Evolutionary conservation across 2,797 vertebrate species (phyloP), one percentile per base, ranked within the genome.

Genomic region (Toxotes lorentzi): DNA sequence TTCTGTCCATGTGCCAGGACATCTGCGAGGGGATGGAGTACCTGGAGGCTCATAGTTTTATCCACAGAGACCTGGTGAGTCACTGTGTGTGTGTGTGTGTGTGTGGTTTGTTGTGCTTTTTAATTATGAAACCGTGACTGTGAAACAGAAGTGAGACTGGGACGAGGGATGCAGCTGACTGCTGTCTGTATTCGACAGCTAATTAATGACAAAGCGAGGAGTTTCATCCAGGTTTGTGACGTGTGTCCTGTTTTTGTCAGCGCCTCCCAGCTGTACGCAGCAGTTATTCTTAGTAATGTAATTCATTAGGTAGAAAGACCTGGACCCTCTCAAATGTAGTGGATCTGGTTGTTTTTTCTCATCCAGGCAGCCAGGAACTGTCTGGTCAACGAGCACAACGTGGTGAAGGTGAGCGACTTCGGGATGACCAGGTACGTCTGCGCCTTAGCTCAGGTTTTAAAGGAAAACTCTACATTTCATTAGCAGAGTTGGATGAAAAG

Each of bases 351-450:
- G 1, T 76, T 16, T 75, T 57, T 13, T 60, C 7, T 53, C 13
- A 1, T 62, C 7, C 76, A 98, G 97, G 97, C 97, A 0, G 97
- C 97, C 65, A 95, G 97, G 79, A 97, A 97, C 91, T 98, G 97
- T 90, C 93, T 98, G 91, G 94, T 98, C 30, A 95, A 88, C 0
- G 90, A 91, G 1, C 88, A 94, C 48, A 93, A 93, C 0, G 70
- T 95, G 1, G 95, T 98, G 66, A 98, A 98, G 89, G 96, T 98
- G 60, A 93, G 96, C 0, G 96, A 97, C 91, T 98, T 98, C 0
- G 97, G 97, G 45, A 97, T 97, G 97, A 93, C 96, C 0, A 97
- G 97, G 97, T 97, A 73, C 0, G 13, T 16, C 35, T 1, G 10
- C 14, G 2, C 16, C 21, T 70, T 0, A 2, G 21, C 17, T 23